A percentile compares a stretch with the other conserved stretches of the same genome.
Conservation (phyloP, 2,113 vertebrate species). For the Miniopterus natalensis region DNA sequence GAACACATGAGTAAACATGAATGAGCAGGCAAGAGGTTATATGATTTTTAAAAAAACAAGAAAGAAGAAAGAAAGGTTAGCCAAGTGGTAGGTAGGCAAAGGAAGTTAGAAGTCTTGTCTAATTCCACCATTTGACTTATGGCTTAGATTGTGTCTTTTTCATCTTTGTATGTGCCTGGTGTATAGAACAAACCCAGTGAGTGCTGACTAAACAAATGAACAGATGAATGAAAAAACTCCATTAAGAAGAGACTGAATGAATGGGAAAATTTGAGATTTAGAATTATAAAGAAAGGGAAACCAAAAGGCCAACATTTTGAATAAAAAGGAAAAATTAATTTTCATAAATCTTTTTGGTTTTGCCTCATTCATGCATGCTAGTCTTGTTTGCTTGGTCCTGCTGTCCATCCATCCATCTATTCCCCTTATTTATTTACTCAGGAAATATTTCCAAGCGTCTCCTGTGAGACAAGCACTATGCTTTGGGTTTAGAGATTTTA, state of each 20-base stretch:
- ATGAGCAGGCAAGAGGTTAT: not conserved
- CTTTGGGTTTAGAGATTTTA: not conserved
- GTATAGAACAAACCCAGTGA: no score
- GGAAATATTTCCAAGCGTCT: not conserved
- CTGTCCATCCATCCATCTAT: not conserved
- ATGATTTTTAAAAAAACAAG: not conserved
- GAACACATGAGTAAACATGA: no score
- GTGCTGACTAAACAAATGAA: not conserved
- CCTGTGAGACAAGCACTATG: not conserved
- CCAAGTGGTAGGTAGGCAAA: not conserved
- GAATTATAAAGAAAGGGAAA: not conserved
- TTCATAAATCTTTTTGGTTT: not conserved
- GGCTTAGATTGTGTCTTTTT: not conserved
- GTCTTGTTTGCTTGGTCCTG: not conserved
- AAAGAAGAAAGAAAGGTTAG: not conserved
- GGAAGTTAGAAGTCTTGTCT: not conserved
- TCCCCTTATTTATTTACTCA: not conserved
- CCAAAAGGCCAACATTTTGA: not conserved
- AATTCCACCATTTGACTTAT: not conserved
- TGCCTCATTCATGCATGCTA: not conserved
- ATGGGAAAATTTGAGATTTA: not conserved
- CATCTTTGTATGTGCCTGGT: not conserved
- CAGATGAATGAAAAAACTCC: not conserved
- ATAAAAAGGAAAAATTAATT: slow-evolving; percentile 26
- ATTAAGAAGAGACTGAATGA: not conserved